A percentile compares a stretch with the other conserved stretches of the same genome.
These are phyloP conservation scores for Drymodes brunneopygia DNA, from an alignment of 2,113 vertebrate species.

Conservation along the genomic window DNA sequence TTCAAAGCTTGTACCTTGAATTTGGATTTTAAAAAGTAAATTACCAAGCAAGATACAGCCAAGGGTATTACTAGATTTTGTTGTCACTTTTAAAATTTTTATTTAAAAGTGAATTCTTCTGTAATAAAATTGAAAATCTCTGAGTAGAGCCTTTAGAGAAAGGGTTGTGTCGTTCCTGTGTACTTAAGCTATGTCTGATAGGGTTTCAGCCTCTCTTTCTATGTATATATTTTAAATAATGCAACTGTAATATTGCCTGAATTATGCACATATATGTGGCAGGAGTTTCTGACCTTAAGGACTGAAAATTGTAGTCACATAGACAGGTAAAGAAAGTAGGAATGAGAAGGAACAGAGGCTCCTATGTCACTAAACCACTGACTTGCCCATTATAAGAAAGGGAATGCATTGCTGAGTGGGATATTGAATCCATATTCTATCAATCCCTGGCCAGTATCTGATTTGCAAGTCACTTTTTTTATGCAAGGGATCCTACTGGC, in stretches of 20 bases:
- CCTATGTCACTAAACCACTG: background rate
- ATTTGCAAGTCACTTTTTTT: background rate
- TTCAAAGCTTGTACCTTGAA: background rate
- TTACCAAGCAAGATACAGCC: background rate
- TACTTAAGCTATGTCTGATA: background rate
- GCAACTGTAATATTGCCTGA: background rate
- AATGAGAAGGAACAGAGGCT: background rate
- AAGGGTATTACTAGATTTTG: background rate
- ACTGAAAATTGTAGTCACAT: background rate
- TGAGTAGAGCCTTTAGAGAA: background rate
- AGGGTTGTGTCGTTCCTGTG: background rate
- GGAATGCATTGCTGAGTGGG: background rate
- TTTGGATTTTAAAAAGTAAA: background rate
- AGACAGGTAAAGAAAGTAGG: background rate
- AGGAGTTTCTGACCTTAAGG: background rate
- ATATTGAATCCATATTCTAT: background rate
- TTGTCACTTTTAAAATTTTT: background rate
- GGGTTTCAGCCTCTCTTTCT: background rate
- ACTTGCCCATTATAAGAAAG: background rate
- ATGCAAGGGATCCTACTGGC: background rate
- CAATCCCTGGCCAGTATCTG: background rate
- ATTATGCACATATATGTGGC: background rate
- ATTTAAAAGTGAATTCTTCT: background rate
- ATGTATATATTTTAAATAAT: background rate
- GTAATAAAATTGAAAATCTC: background rate